phyloP scores from a whole-genome alignment of 2,797 vertebrate species.

The Epinephelus malabaricus region DNA sequence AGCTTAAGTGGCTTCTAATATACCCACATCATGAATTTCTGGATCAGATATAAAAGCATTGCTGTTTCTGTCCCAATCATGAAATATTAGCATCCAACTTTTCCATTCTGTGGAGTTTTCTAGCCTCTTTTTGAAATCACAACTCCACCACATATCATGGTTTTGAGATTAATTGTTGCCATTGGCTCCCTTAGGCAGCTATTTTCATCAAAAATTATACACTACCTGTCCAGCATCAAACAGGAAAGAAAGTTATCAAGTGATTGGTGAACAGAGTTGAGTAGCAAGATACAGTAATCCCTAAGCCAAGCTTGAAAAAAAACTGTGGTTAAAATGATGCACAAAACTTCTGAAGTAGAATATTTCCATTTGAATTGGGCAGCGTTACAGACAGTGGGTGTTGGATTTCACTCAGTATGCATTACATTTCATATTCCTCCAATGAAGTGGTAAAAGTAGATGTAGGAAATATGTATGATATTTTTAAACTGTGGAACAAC shows the following conservation, averaged over 20 bases:
- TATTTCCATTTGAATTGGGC: slow-evolving; percentile 10
- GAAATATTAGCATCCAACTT: neutral
- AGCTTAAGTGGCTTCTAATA: neutral
- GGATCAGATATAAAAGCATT: neutral
- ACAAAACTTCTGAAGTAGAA: neutral
- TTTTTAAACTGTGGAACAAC: neutral
- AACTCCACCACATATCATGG: neutral
- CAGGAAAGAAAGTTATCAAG: neutral
- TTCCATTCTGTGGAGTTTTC: neutral
- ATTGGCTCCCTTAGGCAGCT: neutral
- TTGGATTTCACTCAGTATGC: slow-evolving; percentile 19
- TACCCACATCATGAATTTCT: neutral
- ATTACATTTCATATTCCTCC: slow-evolving; percentile 32
- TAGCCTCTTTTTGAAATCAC: neutral
- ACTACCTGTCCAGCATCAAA: slow-evolving; percentile 1
- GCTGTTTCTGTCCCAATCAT: neutral
- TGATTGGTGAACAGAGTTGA: neutral
- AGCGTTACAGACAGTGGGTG: neutral
- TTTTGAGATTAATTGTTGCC: neutral
- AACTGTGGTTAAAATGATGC: neutral
- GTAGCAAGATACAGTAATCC: neutral
- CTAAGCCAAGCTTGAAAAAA: neutral
- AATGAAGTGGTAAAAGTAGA: slow-evolving; percentile 10
- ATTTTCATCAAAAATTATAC: neutral
- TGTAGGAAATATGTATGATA: neutral